Base-by-base conservation (phyloP, 2,797 vertebrate species). In the Crocodylus rhombifer region DNA sequence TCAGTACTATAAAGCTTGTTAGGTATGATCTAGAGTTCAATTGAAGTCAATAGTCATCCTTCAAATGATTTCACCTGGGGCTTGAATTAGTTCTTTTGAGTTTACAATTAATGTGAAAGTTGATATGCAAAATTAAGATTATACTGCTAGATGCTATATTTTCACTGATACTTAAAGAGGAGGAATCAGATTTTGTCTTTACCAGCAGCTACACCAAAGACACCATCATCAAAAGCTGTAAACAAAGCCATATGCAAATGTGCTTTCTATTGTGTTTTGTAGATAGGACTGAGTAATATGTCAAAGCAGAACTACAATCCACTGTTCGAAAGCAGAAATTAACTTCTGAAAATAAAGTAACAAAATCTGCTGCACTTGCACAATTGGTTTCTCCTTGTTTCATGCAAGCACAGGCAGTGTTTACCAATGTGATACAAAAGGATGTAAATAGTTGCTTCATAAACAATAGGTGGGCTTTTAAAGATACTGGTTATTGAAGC, bases 391-490 rank as follows among this genome's bases (percentile, higher is more conserved):
- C 90, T 94, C 92, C 83, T 97, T 81, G 93, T 33, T 85, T 28
- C 25, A 56, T 74, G 26, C 76, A 94, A 91, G 76, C 78, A 93
- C 64, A 92, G 79, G 26, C 78, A 82, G 28, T 97, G 75, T 97
- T 98, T 97, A 97, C 87, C 61, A 89, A 75, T 15, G 78, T 82
- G 75, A 81, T 75, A 75, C 86, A 96, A 97, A 97, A 97, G 94
- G 64, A 94, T 96, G 92, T 97, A 98, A 98, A 99, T 98, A 98
- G 98, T 98, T 98, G 97, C 95, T 97, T 93, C 95, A 80, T 88
- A 95, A 98, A 97, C 96, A 97, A 97, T 97, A 94, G 97, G 96
- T 96, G 96, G 80, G 95, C 94, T 97, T 97, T 97, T 97, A 97
- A 98, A 98, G 91, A 97, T 95, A 96, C 96, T 95, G 95, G 95